A percentile compares a stretch with the other conserved stretches of the same genome.
Evolutionary conservation across 2,888 invertebrate species (phyloP).

Genomic region (Nysson spinosus): DNA sequence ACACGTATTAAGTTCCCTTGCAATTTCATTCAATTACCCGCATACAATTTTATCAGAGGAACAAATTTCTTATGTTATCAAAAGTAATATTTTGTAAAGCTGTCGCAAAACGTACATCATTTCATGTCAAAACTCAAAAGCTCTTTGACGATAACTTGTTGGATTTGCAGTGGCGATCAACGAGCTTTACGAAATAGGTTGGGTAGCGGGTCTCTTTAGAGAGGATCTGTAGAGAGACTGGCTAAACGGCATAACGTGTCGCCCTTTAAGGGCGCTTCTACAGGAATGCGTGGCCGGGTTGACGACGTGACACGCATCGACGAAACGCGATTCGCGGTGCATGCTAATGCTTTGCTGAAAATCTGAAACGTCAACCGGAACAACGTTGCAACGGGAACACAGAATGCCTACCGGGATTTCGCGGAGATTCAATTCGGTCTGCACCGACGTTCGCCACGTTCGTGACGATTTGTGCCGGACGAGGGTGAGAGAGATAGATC

Average conservation of each 20-base stretch:
- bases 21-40: too few relatives aligned
- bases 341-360: slow-evolving; percentile 71
- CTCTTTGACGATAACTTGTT: slow-evolving; percentile 19
- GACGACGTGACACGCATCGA: slow-evolving; percentile 73
- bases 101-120: neutral
- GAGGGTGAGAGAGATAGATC: slow-evolving; percentile 5
- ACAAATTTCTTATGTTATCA: too few relatives aligned
- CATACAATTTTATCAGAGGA: too few relatives aligned
- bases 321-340: slow-evolving; percentile 64
- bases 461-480: slow-evolving; percentile 60
- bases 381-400: slow-evolving; percentile 54
- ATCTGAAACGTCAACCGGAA: slow-evolving; percentile 71
- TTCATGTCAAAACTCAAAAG: slow-evolving; percentile 4
- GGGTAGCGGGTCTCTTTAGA: slow-evolving; percentile 39
- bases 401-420: slow-evolving; percentile 68
- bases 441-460: slow-evolving; percentile 48
- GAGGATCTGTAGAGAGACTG: slow-evolving; percentile 48
- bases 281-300: slow-evolving; percentile 59
- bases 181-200: slow-evolving; percentile 40
- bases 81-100: too few relatives aligned
- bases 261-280: slow-evolving; percentile 64
- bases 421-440: slow-evolving; percentile 69
- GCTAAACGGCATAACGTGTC: slow-evolving; percentile 67
- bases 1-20: too few relatives aligned
- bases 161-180: slow-evolving; percentile 31